phyloP scores from a whole-genome alignment of 64 coral and sea anemone genomes.

The Montipora cactus region DNA sequence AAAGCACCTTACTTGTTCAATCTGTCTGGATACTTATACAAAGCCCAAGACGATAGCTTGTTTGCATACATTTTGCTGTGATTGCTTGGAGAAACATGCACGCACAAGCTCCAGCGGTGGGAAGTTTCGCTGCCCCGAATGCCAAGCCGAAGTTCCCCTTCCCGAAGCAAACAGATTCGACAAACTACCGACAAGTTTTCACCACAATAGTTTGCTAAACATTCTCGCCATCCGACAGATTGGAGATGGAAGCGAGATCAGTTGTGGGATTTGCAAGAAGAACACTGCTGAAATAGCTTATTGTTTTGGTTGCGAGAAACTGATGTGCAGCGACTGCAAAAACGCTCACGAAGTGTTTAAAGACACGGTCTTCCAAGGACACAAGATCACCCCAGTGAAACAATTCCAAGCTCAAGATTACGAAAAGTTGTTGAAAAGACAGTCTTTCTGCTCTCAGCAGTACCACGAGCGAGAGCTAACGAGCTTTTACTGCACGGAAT shows the following conservation, averaged over 20 bases:
- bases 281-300: not conserved
- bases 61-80: conserved; percentile 29
- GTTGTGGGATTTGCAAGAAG: not conserved
- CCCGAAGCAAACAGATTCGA: conserved; percentile 17
- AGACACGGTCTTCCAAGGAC: not conserved
- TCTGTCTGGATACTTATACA: conserved; percentile 10
- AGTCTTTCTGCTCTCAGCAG: not conserved
- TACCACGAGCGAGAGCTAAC: not conserved
- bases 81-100: not conserved
- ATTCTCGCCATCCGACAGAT: not conserved
- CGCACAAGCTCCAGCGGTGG: not conserved
- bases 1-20: conserved; percentile 29
- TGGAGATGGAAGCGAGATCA: not conserved
- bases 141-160: conserved; percentile 1
- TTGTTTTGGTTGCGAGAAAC: not conserved
- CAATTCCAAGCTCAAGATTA: not conserved
- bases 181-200: conserved; percentile 33
- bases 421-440: not conserved
- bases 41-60: conserved; percentile 11
- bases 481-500: conserved; percentile 24
- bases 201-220: conserved; percentile 33
- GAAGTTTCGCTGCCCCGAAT: conserved; percentile 21
- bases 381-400: conserved; percentile 14
- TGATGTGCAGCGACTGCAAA: not conserved
- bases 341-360: not conserved